phyloP scores from a whole-genome alignment of 1,140 invertebrate species.

The Camponotus floridanus region DNA sequence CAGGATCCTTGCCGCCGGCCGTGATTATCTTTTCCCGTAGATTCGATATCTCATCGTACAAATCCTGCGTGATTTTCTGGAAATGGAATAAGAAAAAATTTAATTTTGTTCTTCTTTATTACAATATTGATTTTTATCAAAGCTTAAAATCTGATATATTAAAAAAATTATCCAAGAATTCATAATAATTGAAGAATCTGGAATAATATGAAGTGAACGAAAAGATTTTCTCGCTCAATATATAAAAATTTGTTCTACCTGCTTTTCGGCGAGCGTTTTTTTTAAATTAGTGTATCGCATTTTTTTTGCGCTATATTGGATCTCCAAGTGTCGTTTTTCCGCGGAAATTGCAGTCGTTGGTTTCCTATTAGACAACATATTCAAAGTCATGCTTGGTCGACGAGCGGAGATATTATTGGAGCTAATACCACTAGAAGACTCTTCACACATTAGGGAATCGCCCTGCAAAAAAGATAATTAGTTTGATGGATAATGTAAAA shows the following conservation, averaged over 20 bases:
- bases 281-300: slow-evolving; percentile 70
- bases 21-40: slow-evolving; percentile 78
- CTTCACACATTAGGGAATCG: slow-evolving; percentile 46
- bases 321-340: slow-evolving; percentile 75
- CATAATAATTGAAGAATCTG: too few relatives aligned
- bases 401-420: slow-evolving; percentile 45
- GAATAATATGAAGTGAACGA: too few relatives aligned
- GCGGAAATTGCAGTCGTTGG: neutral
- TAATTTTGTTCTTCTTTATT: neutral
- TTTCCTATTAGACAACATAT: slow-evolving; percentile 22
- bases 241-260: slow-evolving; percentile 61
- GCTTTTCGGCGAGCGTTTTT: slow-evolving; percentile 76
- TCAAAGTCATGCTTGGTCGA: slow-evolving; percentile 40
- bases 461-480: slow-evolving; percentile 42
- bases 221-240: neutral
- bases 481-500: neutral
- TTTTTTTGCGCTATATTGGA: slow-evolving; percentile 74
- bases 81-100: neutral
- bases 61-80: slow-evolving; percentile 67
- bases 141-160: neutral
- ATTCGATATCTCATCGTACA: slow-evolving; percentile 75
- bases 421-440: slow-evolving; percentile 36
- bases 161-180: neutral
- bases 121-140: neutral
- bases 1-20: slow-evolving; percentile 77